Conservation (phyloP, 2,888 invertebrate genomes). For the Saturnia japonica region DNA sequence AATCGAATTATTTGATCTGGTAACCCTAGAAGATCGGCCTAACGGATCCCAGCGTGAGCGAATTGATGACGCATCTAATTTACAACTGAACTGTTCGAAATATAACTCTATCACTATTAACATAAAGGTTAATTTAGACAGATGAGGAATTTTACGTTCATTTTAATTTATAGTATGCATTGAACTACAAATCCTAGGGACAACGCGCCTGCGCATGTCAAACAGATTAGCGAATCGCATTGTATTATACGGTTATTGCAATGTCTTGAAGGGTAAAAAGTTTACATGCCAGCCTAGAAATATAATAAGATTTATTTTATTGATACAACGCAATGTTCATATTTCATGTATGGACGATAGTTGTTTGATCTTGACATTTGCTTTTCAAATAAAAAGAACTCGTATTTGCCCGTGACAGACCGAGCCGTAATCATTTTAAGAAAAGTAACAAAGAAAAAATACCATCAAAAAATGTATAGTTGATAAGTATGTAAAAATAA, state of each 20-base stretch:
- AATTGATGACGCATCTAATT: conserved; percentile 61
- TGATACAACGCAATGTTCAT: conserved; percentile 57
- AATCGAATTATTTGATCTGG: background rate
- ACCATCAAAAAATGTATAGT: background rate
- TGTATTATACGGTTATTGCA: conserved; percentile 66
- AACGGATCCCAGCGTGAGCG: conserved; percentile 69
- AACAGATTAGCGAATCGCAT: conserved; percentile 66
- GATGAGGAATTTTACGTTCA: conserved; percentile 31
- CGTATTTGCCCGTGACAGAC: background rate
- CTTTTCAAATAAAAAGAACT: background rate
- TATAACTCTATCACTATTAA: conserved; percentile 50
- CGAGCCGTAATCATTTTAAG: background rate
- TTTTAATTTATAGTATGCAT: conserved; percentile 57
- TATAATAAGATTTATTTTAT: conserved; percentile 58
- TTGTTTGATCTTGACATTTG: conserved; percentile 33
- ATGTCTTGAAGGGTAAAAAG: conserved; percentile 56
- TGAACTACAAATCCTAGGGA: conserved; percentile 63
- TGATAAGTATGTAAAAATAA: background rate
- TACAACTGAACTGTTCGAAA: conserved; percentile 51
- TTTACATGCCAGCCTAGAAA: conserved; percentile 44
- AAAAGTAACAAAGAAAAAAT: background rate
- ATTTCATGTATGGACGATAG: conserved; percentile 52
- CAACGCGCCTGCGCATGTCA: conserved; percentile 58
- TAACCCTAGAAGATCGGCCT: conserved; percentile 72
- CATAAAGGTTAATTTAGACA: conserved; percentile 51